Conservation (phyloP, 2,797 vertebrate species). For the Crenuchus spilurus region DNA sequence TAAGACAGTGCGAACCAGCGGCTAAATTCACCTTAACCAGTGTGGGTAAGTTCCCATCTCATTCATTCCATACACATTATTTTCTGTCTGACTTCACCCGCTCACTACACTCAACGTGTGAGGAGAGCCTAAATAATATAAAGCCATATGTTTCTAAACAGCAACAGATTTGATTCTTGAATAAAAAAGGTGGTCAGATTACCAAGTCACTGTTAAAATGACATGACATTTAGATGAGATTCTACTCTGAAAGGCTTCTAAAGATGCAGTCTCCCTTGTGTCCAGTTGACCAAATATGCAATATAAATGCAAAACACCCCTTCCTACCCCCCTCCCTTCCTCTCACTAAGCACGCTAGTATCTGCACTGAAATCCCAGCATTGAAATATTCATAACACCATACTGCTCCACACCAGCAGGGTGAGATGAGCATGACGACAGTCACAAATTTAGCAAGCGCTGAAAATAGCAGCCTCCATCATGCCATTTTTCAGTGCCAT, state of each 20-base stretch:
- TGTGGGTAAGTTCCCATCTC: conserved; percentile 61
- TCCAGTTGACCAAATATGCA: conserved; percentile 18
- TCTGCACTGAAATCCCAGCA: conserved; percentile 21
- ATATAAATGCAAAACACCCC: background rate
- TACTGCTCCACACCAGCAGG: background rate
- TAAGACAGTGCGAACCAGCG: conserved; percentile 65
- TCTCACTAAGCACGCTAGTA: conserved; percentile 47
- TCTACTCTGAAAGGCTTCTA: conserved; percentile 59
- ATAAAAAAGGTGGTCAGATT: conserved; percentile 44
- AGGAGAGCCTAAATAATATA: conserved; percentile 18
- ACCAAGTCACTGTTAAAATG: conserved; percentile 48
- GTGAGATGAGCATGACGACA: conserved; percentile 25
- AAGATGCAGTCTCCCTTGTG: conserved; percentile 69
- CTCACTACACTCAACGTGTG: conserved; percentile 39
- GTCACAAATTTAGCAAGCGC: conserved; percentile 37
- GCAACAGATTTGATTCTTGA: conserved; percentile 52
- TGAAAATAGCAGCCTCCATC: conserved; percentile 34
- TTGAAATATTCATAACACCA: conserved; percentile 46
- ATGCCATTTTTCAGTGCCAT: conserved; percentile 23
- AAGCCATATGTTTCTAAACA: conserved; percentile 32
- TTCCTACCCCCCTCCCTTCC: background rate
- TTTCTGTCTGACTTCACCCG: conserved; percentile 9
- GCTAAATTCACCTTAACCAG: conserved; percentile 63
- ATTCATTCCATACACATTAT: conserved; percentile 49
- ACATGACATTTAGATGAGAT: conserved; percentile 43